phyloP scores from a whole-genome alignment of 2,113 vertebrate genomes.

The Ciconia stormi region DNA sequence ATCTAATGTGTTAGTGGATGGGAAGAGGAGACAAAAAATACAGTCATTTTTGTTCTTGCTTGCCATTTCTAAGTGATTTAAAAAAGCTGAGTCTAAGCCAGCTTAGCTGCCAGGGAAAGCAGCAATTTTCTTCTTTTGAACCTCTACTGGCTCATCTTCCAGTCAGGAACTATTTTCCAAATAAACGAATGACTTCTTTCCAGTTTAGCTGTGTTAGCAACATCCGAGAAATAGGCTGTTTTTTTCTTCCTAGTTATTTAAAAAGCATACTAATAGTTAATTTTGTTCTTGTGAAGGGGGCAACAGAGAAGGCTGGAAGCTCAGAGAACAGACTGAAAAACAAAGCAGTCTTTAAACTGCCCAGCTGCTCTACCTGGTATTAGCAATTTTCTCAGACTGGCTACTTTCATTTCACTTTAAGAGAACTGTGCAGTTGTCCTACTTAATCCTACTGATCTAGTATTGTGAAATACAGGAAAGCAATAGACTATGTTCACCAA shows the following conservation, averaged over 20 bases:
- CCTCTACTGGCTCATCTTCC: neutral
- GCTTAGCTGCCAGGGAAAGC: neutral
- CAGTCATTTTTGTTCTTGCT: neutral
- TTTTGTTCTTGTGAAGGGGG: neutral
- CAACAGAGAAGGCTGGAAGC: neutral
- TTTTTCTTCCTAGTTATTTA: neutral
- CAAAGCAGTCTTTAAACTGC: neutral
- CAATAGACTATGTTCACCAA: neutral
- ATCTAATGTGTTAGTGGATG: neutral
- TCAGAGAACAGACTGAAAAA: neutral
- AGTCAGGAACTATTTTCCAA: neutral
- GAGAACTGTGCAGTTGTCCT: neutral
- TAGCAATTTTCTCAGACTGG: neutral
- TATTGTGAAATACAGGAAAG: neutral
- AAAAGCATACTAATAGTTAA: neutral
- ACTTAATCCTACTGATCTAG: neutral
- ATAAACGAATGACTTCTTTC: neutral
- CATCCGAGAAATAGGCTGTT: neutral
- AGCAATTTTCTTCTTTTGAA: neutral
- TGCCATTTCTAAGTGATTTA: neutral
- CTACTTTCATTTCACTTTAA: neutral
- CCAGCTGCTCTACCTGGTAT: neutral
- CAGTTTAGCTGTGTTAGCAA: neutral
- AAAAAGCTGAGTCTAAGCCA: neutral
- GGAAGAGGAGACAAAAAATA: neutral